These are phyloP conservation scores for Drosophila yakuba DNA, from an alignment of 1,140 invertebrate species.

Conservation along the genomic window DNA sequence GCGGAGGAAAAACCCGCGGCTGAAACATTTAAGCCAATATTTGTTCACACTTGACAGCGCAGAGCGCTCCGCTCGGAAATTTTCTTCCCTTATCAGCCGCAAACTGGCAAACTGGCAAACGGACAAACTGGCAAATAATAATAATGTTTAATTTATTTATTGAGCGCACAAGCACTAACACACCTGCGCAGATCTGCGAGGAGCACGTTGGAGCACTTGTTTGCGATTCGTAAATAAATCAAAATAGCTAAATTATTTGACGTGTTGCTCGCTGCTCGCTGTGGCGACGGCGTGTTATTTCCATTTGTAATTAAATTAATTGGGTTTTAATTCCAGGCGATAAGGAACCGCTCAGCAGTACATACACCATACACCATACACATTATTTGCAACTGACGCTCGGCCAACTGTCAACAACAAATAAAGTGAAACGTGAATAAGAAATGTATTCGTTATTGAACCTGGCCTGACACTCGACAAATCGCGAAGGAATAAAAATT, in stretches of 20 bases:
- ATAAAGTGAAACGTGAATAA: constrained; percentile 34
- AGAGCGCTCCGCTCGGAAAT: constrained; percentile 17
- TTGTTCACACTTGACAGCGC: background rate
- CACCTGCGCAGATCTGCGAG: constrained; percentile 10
- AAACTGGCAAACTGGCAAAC: constrained; percentile 35
- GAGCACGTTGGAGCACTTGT: background rate
- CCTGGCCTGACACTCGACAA: constrained; percentile 75
- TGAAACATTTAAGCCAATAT: constrained; percentile 11
- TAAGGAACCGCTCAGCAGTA: constrained; percentile 30
- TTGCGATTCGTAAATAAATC: constrained; percentile 66
- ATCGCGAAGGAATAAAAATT: constrained; percentile 77
- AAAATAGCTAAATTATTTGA: constrained; percentile 68
- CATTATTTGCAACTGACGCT: constrained; percentile 35
- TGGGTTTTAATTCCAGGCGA: constrained; percentile 84
- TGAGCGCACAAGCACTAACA: constrained; percentile 36
- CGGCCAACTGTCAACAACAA: constrained; percentile 69
- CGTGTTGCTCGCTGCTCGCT: constrained; percentile 33
- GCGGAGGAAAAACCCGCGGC: background rate
- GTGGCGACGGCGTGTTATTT: constrained; percentile 68
- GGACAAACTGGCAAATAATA: constrained; percentile 67
- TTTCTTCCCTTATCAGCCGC: constrained; percentile 54
- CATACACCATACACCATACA: background rate
- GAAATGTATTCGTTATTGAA: constrained; percentile 67
- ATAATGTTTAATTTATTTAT: constrained; percentile 73
- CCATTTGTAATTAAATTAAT: constrained; percentile 85